These are phyloP conservation scores for Lamprologus ornatipinnis DNA, from an alignment of 2,113 vertebrate genomes.

Conservation along the genomic window DNA sequence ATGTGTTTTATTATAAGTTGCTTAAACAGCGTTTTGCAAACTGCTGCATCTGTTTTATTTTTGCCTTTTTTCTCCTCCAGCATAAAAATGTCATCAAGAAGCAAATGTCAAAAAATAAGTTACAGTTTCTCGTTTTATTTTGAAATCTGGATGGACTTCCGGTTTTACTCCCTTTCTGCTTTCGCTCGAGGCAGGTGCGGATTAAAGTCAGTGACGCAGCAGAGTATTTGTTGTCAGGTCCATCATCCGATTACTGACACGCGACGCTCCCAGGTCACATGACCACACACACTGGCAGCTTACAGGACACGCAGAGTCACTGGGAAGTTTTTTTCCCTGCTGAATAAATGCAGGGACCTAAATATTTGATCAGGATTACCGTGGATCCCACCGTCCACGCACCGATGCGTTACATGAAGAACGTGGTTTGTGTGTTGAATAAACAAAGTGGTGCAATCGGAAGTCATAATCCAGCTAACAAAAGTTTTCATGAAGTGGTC, in stretches of 20 bases:
- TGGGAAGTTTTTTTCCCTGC: rapidly evolving
- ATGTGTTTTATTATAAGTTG: rapidly evolving
- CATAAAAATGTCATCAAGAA: rapidly evolving
- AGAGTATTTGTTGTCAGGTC: background rate
- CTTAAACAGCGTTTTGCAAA: rapidly evolving
- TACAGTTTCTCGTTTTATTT: background rate
- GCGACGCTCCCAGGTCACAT: background rate
- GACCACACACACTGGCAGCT: background rate
- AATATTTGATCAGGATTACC: background rate
- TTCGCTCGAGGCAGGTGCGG: background rate
- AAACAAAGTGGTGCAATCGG: background rate
- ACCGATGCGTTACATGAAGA: rapidly evolving
- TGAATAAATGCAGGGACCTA: rapidly evolving
- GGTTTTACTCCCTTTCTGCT: background rate
- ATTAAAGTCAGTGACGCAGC: constrained; percentile 24
- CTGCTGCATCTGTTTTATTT: background rate
- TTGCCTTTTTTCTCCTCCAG: background rate
- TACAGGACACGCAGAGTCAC: background rate
- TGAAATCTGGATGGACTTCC: background rate
- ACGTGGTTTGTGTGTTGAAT: background rate
- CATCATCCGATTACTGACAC: constrained; percentile 19
- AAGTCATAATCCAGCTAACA: rapidly evolving
- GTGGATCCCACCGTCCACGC: background rate
- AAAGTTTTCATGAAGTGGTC: background rate
- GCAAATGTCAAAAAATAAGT: background rate